phyloP scores from a whole-genome alignment of 2,888 invertebrate species.

The Sinopyrophorus schimmeli region DNA sequence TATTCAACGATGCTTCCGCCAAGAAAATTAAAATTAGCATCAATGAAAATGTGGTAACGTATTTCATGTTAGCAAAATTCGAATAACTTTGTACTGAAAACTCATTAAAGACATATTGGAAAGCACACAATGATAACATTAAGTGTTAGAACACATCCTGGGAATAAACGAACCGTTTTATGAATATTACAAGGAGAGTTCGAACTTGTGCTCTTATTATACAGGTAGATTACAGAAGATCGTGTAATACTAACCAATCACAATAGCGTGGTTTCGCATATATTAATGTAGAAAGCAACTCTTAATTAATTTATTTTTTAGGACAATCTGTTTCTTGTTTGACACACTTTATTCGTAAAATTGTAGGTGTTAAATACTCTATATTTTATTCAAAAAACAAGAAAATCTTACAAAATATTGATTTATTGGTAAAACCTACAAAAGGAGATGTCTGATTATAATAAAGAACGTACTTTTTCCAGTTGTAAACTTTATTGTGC shows the following conservation, averaged over 20 bases:
- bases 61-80: too few species aligned
- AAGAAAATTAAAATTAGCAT: too few species aligned
- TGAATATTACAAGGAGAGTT: conserved; percentile 14
- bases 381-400: too few species aligned
- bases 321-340: conserved; percentile 7
- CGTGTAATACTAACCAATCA: conserved; percentile 23
- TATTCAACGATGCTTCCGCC: too few species aligned
- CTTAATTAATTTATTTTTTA: conserved; percentile 17
- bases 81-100: too few species aligned
- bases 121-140: conserved; percentile 6
- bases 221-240: conserved; percentile 21
- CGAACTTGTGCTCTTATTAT: conserved; percentile 15
- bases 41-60: too few species aligned
- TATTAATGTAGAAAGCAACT: conserved; percentile 12
- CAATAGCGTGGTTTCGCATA: conserved; percentile 28
- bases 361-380: too few species aligned
- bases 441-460: too few species aligned
- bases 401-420: too few species aligned
- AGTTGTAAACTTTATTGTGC: too few species aligned
- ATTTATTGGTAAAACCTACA: too few species aligned
- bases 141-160: conserved; percentile 3
- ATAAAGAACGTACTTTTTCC: too few species aligned
- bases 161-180: conserved; percentile 29
- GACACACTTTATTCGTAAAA: conserved; percentile 5
- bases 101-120: conserved; percentile 9